phyloP scores from a whole-genome alignment of 1,140 invertebrate species.

The Procambarus virginalis region DNA sequence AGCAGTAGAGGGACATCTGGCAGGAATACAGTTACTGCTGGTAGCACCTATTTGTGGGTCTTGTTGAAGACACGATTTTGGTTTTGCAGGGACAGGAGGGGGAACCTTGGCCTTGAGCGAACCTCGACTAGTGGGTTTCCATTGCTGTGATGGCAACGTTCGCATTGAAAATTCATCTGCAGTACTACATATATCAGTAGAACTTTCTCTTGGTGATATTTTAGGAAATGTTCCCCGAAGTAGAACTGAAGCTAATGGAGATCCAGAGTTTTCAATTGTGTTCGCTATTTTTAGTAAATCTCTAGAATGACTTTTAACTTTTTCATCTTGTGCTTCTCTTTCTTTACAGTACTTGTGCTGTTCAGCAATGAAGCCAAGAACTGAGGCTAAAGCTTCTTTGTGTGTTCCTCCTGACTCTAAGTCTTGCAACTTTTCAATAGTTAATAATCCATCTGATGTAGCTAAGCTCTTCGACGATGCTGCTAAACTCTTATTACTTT shows the following conservation, averaged over 20 bases:
- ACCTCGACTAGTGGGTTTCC: conserved; percentile 30
- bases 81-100: conserved; percentile 50
- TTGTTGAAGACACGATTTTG: conserved; percentile 21
- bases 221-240: conserved; percentile 58
- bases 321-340: conserved; percentile 76
- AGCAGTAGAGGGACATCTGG: conserved; percentile 32
- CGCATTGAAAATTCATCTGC: conserved; percentile 54
- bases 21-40: conserved; percentile 28
- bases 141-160: conserved; percentile 32
- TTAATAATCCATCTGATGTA: conserved; percentile 58
- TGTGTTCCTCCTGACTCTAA: conserved; percentile 71
- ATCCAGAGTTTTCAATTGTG: conserved; percentile 31
- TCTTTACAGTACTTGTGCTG: conserved; percentile 82
- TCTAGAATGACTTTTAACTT: conserved; percentile 25
- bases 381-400: conserved; percentile 83
- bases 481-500: conserved; percentile 73
- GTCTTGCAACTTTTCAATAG: conserved; percentile 65
- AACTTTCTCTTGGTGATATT: conserved; percentile 39
- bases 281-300: conserved; percentile 32
- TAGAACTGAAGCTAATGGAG: conserved; percentile 17
- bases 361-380: conserved; percentile 84
- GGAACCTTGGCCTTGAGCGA: conserved; percentile 32
- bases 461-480: conserved; percentile 79
- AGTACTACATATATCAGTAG: conserved; percentile 1
- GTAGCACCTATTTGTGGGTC: conserved; percentile 20